Conservation (phyloP, 2,113 vertebrate genomes). For the Hydropotes inermis region DNA sequence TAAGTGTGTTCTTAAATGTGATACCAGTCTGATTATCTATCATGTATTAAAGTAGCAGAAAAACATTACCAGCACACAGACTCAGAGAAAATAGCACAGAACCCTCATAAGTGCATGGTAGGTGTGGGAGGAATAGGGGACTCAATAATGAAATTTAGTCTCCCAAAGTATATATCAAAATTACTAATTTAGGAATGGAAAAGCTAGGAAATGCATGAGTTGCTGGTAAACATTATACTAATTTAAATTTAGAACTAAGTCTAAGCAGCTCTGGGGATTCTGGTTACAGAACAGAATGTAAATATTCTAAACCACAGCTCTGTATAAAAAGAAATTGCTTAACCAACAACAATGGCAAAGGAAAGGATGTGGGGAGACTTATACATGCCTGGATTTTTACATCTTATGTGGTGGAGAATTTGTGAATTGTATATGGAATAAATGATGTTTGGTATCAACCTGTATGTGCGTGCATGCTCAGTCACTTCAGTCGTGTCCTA, state of each 20-base stretch:
- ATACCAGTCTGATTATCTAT: background rate
- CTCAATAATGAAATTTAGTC: background rate
- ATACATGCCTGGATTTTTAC: background rate
- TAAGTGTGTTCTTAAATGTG: background rate
- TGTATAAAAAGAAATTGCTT: background rate
- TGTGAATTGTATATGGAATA: background rate
- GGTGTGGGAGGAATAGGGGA: background rate
- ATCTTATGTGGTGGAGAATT: background rate
- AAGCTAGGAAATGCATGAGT: background rate
- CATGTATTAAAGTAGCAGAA: background rate
- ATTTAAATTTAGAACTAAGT: conserved; percentile 39
- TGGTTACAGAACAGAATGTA: conserved; percentile 29
- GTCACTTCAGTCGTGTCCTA: background rate
- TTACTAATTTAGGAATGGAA: background rate
- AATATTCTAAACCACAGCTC: conserved; percentile 15
- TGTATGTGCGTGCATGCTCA: background rate
- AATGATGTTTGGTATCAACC: background rate
- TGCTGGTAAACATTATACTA: background rate
- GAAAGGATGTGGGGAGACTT: background rate
- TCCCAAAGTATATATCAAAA: background rate
- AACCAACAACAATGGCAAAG: background rate
- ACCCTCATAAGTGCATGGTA: background rate
- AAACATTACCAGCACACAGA: background rate
- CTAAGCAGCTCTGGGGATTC: conserved; percentile 26
- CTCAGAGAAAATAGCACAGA: background rate